A percentile compares a stretch with the other conserved stretches of the same genome.
Evolutionary conservation across 2,113 vertebrate genomes (phyloP).

Genomic region (Tupaia chinensis): DNA sequence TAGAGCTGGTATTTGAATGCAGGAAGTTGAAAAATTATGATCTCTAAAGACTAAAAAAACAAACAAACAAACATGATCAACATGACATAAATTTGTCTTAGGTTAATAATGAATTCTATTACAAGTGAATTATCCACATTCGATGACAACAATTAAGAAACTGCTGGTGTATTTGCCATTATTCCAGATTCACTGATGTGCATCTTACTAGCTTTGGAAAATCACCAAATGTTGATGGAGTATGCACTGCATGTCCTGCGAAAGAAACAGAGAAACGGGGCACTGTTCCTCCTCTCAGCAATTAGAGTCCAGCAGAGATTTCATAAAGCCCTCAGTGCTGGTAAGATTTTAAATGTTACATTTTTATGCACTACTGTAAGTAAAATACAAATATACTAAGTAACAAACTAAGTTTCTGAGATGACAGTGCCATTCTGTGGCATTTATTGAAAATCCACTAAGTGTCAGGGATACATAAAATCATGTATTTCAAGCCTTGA

Average conservation of each 20-base stretch:
- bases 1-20: background rate
- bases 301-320: background rate
- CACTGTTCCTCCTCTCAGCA: background rate
- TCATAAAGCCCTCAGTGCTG: background rate
- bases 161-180: background rate
- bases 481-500: background rate
- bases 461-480: background rate
- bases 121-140: background rate
- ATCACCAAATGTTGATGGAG: background rate
- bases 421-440: background rate
- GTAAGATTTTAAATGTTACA: background rate
- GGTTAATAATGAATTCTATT: background rate
- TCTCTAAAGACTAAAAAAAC: background rate
- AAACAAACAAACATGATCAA: background rate
- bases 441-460: background rate
- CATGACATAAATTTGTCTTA: background rate
- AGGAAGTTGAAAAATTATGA: background rate
- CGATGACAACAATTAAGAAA: background rate
- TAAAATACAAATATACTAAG: background rate
- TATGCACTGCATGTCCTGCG: background rate
- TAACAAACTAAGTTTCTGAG: background rate
- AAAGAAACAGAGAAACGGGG: background rate
- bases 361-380: background rate
- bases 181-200: background rate
- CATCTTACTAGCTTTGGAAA: background rate